Evolutionary conservation across 35 echinoderm and acorn worm genomes (phyloP).

Genomic region (Heliocidaris tuberculata): DNA sequence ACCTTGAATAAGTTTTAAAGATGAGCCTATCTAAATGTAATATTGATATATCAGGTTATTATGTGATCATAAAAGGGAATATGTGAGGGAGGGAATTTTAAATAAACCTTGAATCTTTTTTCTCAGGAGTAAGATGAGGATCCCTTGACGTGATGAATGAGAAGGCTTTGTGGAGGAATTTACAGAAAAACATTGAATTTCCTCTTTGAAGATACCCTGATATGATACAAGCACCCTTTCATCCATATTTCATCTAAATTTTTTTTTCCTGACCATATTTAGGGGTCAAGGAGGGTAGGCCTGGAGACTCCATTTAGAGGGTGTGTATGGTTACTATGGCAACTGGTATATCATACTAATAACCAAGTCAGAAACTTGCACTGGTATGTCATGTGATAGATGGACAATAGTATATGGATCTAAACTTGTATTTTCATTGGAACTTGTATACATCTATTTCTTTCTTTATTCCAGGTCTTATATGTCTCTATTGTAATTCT

Average conservation of each 20-base stretch:
- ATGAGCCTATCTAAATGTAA: not conserved
- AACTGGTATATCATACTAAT: not conserved
- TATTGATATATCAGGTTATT: not conserved
- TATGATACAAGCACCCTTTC: not conserved
- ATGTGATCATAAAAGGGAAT: not conserved
- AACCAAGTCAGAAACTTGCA: too few species aligned
- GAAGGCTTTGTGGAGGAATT: slow-evolving; percentile 9
- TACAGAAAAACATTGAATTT: slow-evolving; percentile 19
- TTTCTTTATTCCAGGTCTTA: too few species aligned
- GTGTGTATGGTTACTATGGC: not conserved
- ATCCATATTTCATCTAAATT: slow-evolving; percentile 14
- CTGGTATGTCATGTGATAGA: too few species aligned
- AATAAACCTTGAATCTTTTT: slow-evolving; percentile 7
- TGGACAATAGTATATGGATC: too few species aligned
- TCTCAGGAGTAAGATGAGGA: not conserved
- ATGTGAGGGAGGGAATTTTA: not conserved
- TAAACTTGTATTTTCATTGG: too few species aligned
- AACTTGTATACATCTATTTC: too few species aligned
- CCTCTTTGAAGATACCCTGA: not conserved
- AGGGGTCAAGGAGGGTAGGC: not conserved
- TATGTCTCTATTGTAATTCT: too few species aligned
- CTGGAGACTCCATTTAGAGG: not conserved
- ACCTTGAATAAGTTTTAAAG: slow-evolving; percentile 5
- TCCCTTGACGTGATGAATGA: not conserved
- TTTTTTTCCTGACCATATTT: not conserved